Conservation (phyloP, 2,888 invertebrate species). For the Tipula vernalis region DNA sequence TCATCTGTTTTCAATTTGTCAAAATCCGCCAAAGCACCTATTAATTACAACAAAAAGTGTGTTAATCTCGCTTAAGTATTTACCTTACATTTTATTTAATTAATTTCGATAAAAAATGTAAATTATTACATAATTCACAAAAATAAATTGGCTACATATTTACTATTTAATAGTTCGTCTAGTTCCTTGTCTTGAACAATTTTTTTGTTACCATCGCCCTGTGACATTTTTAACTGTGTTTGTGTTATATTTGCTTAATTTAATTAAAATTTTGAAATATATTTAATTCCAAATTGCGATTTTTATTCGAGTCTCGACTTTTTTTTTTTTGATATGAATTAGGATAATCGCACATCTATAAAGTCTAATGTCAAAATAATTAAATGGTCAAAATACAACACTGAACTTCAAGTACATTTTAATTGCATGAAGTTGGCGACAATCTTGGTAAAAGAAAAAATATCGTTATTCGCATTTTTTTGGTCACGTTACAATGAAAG, state of each 20-base stretch:
- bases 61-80: not conserved
- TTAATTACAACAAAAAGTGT: not conserved
- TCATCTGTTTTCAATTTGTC: constrained; percentile 28
- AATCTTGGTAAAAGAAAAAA: not conserved
- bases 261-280: not conserved
- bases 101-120: not conserved
- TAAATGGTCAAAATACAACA: not conserved
- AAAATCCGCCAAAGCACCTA: constrained; percentile 55
- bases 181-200: constrained; percentile 47
- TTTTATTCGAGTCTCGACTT: not conserved
- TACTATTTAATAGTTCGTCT: constrained; percentile 63
- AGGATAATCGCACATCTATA: not conserved
- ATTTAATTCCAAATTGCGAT: not conserved
- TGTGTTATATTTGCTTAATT: not conserved
- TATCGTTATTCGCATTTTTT: no score
- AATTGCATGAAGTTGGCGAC: not conserved
- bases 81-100: not conserved
- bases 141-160: constrained; percentile 24
- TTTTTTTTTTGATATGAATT: not conserved
- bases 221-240: not conserved
- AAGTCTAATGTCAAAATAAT: not conserved
- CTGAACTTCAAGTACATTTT: not conserved
- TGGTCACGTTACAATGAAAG: no score
- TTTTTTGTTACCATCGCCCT: constrained; percentile 8
- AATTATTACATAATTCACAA: not conserved